phyloP scores from a whole-genome alignment of 1,140 invertebrate genomes.

The Scylla paramamosain region DNA sequence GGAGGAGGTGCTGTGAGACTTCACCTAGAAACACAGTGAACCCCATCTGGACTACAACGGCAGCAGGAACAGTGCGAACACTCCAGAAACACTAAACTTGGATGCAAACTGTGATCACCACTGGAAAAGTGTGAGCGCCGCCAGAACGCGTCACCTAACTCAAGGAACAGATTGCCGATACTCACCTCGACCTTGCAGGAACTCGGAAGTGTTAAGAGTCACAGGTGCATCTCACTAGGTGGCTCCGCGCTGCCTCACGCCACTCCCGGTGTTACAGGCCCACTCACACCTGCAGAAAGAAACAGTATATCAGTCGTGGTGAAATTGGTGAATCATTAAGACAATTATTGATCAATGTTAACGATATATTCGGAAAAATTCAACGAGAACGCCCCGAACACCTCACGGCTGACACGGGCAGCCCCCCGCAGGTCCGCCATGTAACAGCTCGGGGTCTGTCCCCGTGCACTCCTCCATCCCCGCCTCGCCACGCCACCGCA shows the following conservation, averaged over 20 bases:
- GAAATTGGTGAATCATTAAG: background rate
- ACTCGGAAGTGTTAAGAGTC: background rate
- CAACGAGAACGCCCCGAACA: background rate
- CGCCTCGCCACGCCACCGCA: background rate
- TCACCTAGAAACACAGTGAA: background rate
- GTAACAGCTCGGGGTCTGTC: background rate
- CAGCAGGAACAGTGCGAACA: background rate
- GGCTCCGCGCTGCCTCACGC: background rate
- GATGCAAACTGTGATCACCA: background rate
- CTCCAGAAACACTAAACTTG: background rate
- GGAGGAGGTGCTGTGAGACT: background rate
- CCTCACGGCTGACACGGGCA: background rate
- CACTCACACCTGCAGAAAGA: background rate
- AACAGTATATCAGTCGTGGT: background rate
- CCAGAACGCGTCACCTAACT: background rate
- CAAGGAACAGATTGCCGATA: background rate
- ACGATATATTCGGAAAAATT: slow-evolving; percentile 1
- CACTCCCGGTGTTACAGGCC: background rate
- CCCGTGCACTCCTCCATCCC: background rate
- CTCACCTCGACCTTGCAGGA: background rate
- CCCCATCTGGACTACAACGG: background rate
- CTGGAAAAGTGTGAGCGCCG: background rate
- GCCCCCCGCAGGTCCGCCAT: background rate
- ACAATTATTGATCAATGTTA: background rate
- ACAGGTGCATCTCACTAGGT: background rate